Percentiles rank a stretch among this genome's conserved stretches.
These are phyloP conservation scores for Sphecodes monilicornis DNA, from an alignment of 2,888 invertebrate genomes.

Conservation along the genomic window DNA sequence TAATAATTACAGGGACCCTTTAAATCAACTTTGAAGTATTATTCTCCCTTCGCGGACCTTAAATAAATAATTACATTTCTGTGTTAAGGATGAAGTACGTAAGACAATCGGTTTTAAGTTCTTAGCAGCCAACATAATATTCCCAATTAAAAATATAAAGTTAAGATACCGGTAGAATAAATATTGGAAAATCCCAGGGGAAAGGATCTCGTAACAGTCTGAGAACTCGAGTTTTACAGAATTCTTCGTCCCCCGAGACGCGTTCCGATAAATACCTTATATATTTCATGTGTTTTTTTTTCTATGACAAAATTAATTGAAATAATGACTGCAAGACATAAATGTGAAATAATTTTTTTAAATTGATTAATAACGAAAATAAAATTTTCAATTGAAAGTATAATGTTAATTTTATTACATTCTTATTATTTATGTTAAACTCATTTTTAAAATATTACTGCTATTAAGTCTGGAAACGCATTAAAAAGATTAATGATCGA, in stretches of 20 bases:
- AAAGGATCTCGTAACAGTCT: not conserved
- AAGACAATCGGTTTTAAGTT: not conserved
- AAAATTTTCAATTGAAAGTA: not conserved
- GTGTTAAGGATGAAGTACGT: not conserved
- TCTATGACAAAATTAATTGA: not conserved
- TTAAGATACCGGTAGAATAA: not conserved
- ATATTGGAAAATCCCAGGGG: not conserved
- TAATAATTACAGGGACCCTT: not conserved
- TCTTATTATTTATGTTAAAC: not conserved
- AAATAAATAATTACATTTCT: not conserved
- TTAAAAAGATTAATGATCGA: not conserved
- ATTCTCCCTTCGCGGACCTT: not conserved
- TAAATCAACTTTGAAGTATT: not conserved
- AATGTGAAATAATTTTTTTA: too few relatives aligned
- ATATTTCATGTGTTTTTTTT: not conserved
- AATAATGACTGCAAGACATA: not conserved
- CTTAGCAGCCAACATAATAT: not conserved
- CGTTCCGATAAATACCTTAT: not conserved
- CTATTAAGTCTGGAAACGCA: not conserved
- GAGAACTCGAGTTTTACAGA: not conserved
- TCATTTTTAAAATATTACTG: not conserved
- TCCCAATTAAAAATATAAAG: constrained; percentile 7
- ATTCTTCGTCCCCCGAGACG: not conserved
- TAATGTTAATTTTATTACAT: not conserved
- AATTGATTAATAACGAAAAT: not conserved